phyloP scores from a whole-genome alignment of 2,888 invertebrate genomes.

The Tolmerus cingulatus region DNA sequence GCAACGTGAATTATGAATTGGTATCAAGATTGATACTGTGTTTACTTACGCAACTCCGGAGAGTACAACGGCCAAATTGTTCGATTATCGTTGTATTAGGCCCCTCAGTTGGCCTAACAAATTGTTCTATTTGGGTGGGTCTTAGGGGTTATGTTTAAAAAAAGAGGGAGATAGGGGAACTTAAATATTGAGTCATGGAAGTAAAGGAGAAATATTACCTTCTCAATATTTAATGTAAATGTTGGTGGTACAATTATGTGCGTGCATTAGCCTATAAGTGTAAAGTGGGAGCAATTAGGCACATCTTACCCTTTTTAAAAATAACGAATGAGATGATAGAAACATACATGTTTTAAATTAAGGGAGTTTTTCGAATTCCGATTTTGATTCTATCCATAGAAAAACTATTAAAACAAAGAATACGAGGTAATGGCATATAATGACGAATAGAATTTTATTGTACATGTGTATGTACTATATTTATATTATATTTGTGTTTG shows the following conservation, averaged over 20 bases:
- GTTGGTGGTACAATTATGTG: background rate
- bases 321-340: no score
- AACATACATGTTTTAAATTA: no score
- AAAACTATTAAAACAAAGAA: no score
- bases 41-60: slow-evolving; percentile 44
- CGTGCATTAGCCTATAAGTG: no score
- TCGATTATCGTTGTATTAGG: background rate
- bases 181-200: slow-evolving; percentile 46
- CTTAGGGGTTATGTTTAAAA: background rate
- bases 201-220: slow-evolving; percentile 32
- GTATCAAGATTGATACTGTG: slow-evolving; percentile 60
- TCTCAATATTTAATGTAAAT: slow-evolving; percentile 42
- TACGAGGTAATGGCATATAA: no score
- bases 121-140: slow-evolving; percentile 43
- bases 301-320: no score
- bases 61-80: background rate
- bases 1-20: slow-evolving; percentile 64
- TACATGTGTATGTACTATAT: no score
- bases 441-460: no score
- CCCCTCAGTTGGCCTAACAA: slow-evolving; percentile 42
- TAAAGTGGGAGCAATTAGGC: no score
- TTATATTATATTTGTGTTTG: no score
- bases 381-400: no score
- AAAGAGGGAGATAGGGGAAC: slow-evolving; percentile 3
- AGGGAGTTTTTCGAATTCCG: no score